phyloP scores from a whole-genome alignment of 2,113 vertebrate species.

The Cathartes aura region DNA sequence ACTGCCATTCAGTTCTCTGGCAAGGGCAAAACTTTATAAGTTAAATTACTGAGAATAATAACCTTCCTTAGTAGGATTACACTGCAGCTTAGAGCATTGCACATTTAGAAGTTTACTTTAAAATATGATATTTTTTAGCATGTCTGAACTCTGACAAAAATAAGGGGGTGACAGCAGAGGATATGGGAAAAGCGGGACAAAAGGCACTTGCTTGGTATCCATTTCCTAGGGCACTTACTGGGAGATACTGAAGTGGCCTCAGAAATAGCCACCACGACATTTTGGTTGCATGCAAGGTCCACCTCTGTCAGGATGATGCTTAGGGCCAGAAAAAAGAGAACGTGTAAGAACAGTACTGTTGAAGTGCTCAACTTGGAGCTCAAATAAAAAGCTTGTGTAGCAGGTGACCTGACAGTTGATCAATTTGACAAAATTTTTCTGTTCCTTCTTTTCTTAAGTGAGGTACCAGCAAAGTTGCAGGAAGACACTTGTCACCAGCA shows the following conservation, averaged over 20 bases:
- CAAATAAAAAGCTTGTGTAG: neutral
- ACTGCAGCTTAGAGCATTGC: neutral
- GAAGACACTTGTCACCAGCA: no score
- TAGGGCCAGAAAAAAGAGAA: neutral
- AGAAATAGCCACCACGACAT: fast-evolving
- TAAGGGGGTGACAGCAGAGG: neutral
- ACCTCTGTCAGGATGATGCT: neutral
- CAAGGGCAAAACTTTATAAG: neutral
- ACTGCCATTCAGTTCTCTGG: constrained; percentile 1
- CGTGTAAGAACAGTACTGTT: neutral
- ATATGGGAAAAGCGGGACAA: neutral
- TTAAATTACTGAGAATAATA: constrained; percentile 35
- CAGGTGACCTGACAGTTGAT: neutral
- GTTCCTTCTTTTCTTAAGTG: neutral
- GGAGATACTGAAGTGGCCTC: neutral
- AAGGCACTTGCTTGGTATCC: neutral
- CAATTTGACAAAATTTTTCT: neutral
- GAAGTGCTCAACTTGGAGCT: neutral
- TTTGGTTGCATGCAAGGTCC: neutral
- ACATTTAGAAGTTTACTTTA: neutral
- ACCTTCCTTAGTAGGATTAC: constrained; percentile 1
- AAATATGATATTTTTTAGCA: neutral
- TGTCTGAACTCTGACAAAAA: neutral
- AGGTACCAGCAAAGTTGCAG: neutral
- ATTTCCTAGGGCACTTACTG: neutral